Conservation (phyloP, 2,113 vertebrate genomes). For the Polypterus senegalus region DNA sequence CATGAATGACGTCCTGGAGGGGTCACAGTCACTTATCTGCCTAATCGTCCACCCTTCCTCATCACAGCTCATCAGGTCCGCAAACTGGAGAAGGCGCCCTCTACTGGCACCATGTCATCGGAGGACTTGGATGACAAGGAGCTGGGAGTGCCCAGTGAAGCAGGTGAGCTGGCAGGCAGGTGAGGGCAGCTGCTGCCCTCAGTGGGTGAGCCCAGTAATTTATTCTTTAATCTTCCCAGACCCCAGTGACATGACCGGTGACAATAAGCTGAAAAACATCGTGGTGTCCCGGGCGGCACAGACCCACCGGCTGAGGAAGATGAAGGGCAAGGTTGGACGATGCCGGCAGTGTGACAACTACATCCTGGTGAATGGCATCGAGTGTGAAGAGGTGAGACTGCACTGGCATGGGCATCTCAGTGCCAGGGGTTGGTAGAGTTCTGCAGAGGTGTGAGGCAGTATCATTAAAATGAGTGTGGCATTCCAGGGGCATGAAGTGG, state of each 20-base stretch:
- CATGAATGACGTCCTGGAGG: no score
- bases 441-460: no score
- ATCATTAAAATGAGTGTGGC: no score
- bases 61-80: constrained; percentile 35
- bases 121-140: constrained; percentile 79
- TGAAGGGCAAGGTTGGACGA: constrained; percentile 70
- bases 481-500: no score
- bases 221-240: constrained; percentile 35
- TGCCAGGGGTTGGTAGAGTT: no score
- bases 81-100: constrained; percentile 49
- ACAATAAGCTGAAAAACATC: constrained; percentile 48
- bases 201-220: neutral
- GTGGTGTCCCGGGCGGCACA: constrained; percentile 56
- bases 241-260: constrained; percentile 36
- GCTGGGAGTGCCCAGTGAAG: constrained; percentile 35
- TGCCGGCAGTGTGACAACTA: constrained; percentile 84
- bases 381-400: constrained; percentile 76
- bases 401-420: no score
- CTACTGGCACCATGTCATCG: constrained; percentile 61
- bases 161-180: constrained; percentile 33
- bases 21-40: neutral
- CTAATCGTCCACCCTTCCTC: neutral
- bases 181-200: no score
- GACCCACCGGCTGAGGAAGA: constrained; percentile 65
- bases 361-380: constrained; percentile 69